Base-by-base conservation (phyloP, 2,797 vertebrate species). In the Pseudotriccus pelzelni region DNA sequence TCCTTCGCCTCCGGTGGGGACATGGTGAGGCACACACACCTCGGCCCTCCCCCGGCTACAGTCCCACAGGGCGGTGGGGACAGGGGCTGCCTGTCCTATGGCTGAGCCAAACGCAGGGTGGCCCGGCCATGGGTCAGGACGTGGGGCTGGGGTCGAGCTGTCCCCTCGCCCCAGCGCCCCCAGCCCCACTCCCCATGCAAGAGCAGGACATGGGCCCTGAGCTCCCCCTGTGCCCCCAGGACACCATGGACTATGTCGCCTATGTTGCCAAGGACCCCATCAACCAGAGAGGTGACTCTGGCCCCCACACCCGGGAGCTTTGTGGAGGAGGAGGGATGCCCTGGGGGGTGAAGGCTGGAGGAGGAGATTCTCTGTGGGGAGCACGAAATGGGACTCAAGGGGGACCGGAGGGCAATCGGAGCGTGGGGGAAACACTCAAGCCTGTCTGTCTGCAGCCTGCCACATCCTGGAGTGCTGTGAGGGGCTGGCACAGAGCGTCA, bases 221-320 rank as follows among this genome's bases (percentile, higher is more conserved):
- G 39, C 10, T 67, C 19, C 20, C 16, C 4, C 66, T 95, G 41
- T 97, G 44, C 90, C 43, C 96, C 73, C 97, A 99, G 99, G 99
- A 99, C 90, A 99, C 98, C 64, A 98, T 98, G 1, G 99, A 99
- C 94, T 99, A 99, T 3, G 99, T 99, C 28, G 99, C 99, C 7
- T 99, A 99, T 3, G 99, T 99, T 5, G 99, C 99, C 95, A 99
- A 99, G 98, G 99, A 99, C 94, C 99, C 99, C 73, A 98, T 99
- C 87, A 99, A 99, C 96, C 99, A 99, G 97, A 98, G 99, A 99
- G 99, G 99, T 99, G 98, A 97, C 1, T 2, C 32, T 3, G 15
- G n/a, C 25, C 23, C 13, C 18, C 1, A 1, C 0, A 0, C 10
- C 14, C 1, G 12, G 64, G 23, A 70, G n/a, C 32, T 24, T 2